Percentiles rank a stretch among this genome's conserved stretches.
Conservation (phyloP, 2,888 invertebrate species). For the Campoplex nolae region DNA sequence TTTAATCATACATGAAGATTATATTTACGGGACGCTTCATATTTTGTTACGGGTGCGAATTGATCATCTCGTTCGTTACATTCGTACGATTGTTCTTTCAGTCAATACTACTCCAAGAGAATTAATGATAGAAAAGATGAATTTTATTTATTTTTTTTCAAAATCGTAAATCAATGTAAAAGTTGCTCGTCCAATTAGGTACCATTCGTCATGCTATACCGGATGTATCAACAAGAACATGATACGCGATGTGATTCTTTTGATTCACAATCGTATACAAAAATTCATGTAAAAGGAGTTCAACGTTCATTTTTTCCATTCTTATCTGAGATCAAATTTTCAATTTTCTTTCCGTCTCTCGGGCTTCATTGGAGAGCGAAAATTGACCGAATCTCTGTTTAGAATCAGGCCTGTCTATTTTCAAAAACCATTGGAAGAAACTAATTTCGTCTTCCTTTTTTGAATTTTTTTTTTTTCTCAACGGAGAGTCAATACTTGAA, state of each 20-base stretch:
- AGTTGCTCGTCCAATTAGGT: neutral
- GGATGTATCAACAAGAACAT: neutral
- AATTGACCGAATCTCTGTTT: neutral
- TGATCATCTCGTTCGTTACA: neutral
- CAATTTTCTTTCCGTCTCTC: too few relatives aligned
- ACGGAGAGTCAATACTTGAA: too few relatives aligned
- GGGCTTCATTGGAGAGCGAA: too few relatives aligned
- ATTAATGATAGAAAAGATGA: neutral
- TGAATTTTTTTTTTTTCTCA: too few relatives aligned
- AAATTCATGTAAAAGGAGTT: neutral
- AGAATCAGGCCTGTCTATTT: too few relatives aligned
- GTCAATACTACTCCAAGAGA: neutral
- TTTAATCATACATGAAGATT: conserved; percentile 8
- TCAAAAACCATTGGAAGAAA: too few relatives aligned
- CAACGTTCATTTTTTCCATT: neutral
- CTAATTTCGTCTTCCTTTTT: too few relatives aligned
- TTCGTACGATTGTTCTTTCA: neutral
- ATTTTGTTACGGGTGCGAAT: conserved; percentile 17
- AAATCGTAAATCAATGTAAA: too few relatives aligned
- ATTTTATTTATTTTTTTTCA: too few relatives aligned
- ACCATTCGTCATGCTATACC: neutral
- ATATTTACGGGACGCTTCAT: conserved; percentile 11
- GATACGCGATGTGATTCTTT: conserved; percentile 1
- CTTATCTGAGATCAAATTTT: too few relatives aligned
- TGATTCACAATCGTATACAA: neutral